Base-by-base conservation (phyloP, 2,888 invertebrate species). In the Meiosimyza platycephala region DNA sequence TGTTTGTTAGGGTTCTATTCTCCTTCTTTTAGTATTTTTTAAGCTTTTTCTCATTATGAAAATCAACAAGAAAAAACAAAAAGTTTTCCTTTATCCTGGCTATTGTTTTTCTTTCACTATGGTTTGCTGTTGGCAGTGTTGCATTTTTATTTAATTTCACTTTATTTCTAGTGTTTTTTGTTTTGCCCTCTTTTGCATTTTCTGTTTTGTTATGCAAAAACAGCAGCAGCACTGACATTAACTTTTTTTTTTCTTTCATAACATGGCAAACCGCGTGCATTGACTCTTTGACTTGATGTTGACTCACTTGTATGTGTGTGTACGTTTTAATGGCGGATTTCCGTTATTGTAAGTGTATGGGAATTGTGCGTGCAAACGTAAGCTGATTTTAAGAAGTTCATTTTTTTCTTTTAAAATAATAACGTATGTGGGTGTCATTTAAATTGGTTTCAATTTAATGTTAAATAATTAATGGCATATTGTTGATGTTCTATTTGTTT, bases 311-410 rank as follows among this genome's bases (percentile, higher is more conserved):
- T 40, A 9, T 51, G 50, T 28, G 33, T 52, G 40, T 71, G 71
- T 73, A 71, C 62, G 68, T 78, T 76, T 74, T 78, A 78, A 79
- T 76, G 74, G 73, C 76, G 77, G 78, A 79, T 78, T 79, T 79
- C 78, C 79, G 77, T 71, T 74, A 62, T 73, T 77, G 76, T 79
- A 79, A 79, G 78, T 78, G 79, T 73, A 74, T 75, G 76, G 77
- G 74, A 76, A 78, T 73, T 75, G 74, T 74, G 74, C 60, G n/a
- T 66, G 47, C 57, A 59, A 1, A 40, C 40, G 6, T 40, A 40
- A 40, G 40, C 6, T 4, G 40, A 40, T 40, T 40, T 40, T 4
- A 7, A 40, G 40, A 40, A 40, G 40, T 40, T 22, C 22, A 2
- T 2, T 22, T 22, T 22, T 22, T 22, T 22, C 2, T 4, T 28